Conservation (phyloP, 2,797 vertebrate species). For the Malacoraja senta region DNA sequence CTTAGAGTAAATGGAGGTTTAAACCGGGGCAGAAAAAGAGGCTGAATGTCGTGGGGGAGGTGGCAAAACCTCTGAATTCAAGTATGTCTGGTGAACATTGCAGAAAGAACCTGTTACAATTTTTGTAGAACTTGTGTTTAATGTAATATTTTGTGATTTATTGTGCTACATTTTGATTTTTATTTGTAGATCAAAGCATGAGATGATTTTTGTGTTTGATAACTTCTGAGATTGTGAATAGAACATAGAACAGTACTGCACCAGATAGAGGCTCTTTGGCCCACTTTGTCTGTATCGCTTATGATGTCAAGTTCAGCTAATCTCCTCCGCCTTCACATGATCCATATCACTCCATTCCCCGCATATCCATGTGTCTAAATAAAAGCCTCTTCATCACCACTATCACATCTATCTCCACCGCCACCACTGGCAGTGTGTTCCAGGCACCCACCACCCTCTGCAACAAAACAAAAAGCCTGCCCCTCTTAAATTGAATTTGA, state of each 20-base stretch:
- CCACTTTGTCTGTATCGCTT: too few relatives aligned
- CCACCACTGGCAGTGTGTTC: too few relatives aligned
- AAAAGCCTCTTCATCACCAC: too few relatives aligned
- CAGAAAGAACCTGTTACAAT: not conserved
- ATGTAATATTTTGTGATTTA: not conserved
- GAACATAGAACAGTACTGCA: not conserved
- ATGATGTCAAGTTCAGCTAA: too few relatives aligned
- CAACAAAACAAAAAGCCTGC: too few relatives aligned
- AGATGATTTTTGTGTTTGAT: not conserved
- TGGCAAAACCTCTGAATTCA: not conserved
- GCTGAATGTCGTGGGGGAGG: not conserved
- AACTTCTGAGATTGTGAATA: not conserved
- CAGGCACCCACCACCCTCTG: too few relatives aligned
- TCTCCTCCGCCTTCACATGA: too few relatives aligned
- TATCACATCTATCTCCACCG: too few relatives aligned
- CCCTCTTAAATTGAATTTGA: too few relatives aligned
- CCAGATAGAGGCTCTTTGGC: too few relatives aligned
- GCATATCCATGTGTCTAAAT: too few relatives aligned
- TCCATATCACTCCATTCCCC: too few relatives aligned
- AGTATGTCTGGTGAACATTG: not conserved
- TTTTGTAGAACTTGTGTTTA: not conserved
- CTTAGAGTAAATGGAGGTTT: not conserved
- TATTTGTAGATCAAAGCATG: not conserved
- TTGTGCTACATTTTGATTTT: not conserved
- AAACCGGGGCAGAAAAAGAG: not conserved